Percentiles rank a stretch among this genome's conserved stretches.
These are phyloP conservation scores for Strigamia maritima DNA, from an alignment of 2,888 invertebrate genomes.

Conservation along the genomic window DNA sequence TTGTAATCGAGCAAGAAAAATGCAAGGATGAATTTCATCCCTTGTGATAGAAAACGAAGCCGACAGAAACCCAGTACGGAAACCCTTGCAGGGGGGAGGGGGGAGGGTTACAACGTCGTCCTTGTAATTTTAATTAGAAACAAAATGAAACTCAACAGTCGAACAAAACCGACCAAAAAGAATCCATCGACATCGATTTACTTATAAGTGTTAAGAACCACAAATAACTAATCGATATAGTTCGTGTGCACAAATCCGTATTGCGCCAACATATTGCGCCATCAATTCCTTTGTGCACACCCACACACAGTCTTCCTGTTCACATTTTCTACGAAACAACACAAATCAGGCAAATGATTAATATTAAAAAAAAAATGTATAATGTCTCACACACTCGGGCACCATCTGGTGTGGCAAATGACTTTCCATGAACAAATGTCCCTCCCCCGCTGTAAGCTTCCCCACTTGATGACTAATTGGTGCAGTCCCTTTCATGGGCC, in stretches of 20 bases:
- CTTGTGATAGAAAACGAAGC: background rate
- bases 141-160: background rate
- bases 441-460: background rate
- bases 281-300: background rate
- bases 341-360: slow-evolving; percentile 29
- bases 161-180: background rate
- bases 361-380: slow-evolving; percentile 13
- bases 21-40: slow-evolving; percentile 7
- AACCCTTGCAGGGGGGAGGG: background rate
- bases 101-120: background rate
- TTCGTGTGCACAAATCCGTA: slow-evolving; percentile 14
- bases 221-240: slow-evolving; percentile 18
- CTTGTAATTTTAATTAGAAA: background rate
- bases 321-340: slow-evolving; percentile 16
- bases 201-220: background rate
- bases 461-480: slow-evolving; percentile 13
- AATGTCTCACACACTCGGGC: slow-evolving; percentile 20
- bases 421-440: slow-evolving; percentile 21
- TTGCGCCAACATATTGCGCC: slow-evolving; percentile 20
- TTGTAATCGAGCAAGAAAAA: slow-evolving; percentile 27
- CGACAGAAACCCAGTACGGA: background rate
- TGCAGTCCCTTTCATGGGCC: slow-evolving; percentile 21
- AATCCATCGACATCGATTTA: background rate
- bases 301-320: background rate
- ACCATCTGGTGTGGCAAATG: slow-evolving; percentile 26